Base-by-base conservation (phyloP, 2,888 invertebrate genomes). In the Drosophila rellima region DNA sequence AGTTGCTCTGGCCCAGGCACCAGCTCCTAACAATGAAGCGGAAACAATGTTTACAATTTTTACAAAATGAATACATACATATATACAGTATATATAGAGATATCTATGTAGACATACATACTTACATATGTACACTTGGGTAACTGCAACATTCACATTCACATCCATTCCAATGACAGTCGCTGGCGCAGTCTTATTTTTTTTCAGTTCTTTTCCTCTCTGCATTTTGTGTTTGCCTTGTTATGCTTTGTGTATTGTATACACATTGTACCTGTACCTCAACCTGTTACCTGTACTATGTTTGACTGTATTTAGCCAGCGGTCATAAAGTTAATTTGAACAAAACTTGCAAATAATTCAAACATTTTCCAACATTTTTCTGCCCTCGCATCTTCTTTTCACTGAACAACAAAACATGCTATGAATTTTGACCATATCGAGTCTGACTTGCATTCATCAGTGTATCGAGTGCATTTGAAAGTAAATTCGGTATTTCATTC, bases 241-340 rank as follows among this genome's bases (percentile, higher is more conserved):
- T 88, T 88, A 77, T 84, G 80, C 86, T 77, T 82, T 86, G 80
- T 89, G 84, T 83, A 76, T 87, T 87, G 81, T 80, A 86, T 80
- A 86, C 83, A 83, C 83, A 88, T 77, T 80, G 83, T 88, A 70
- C 88, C 69, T 68, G 61, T 72, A 62, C 75, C 42, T 11, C 55
- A 40, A 29, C 26, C 48, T 50, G 59, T 59, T 55, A 61, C 52
- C 70, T 68, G 57, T 69, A 61, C 76, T 33, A 74, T 78, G 74
- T 88, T 88, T 81, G 82, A 76, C 74, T 87, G 78, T 88, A 86
- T 88, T 79, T 86, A 78, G 87, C 90, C 82, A 72, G 82, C 84
- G 87, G 88, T 86, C 87, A 90, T 76, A 87, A 88, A 89, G 87
- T 88, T 84, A 88, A 89, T 88, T 87, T 88, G 83, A 80, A 84